phyloP scores from a whole-genome alignment of 2,113 vertebrate genomes.

The Laterallus jamaicensis region DNA sequence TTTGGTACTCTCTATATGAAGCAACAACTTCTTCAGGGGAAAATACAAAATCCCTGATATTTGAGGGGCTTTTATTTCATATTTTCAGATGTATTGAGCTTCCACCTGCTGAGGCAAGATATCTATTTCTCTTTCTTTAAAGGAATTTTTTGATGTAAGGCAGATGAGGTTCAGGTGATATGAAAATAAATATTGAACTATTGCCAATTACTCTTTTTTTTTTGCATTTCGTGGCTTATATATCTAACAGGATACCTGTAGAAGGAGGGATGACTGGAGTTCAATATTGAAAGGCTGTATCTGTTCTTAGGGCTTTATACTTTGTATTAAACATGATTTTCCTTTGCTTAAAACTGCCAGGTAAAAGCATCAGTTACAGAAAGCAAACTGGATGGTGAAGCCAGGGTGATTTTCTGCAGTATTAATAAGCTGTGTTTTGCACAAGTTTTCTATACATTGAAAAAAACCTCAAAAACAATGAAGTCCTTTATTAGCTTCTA shows the following conservation, averaged over 20 bases:
- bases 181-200: not conserved
- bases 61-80: not conserved
- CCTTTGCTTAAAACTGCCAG: not conserved
- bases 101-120: not conserved
- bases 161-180: not conserved
- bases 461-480: not conserved
- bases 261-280: not conserved
- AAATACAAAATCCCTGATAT: not conserved
- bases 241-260: accelerated
- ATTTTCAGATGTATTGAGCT: not conserved
- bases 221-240: not conserved
- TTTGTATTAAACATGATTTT: not conserved
- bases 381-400: not conserved
- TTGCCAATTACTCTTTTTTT: not conserved
- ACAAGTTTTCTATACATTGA: not conserved
- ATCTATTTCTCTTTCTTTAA: not conserved
- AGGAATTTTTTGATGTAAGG: not conserved
- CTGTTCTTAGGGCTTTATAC: not conserved
- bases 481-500: not conserved
- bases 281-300: not conserved
- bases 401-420: accelerated
- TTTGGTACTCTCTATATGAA: not conserved
- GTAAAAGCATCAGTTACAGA: not conserved
- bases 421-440: not conserved
- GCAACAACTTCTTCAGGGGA: not conserved